These are phyloP conservation scores for Melipona quadrifasciata DNA, from an alignment of 1,140 invertebrate genomes.

Conservation along the genomic window DNA sequence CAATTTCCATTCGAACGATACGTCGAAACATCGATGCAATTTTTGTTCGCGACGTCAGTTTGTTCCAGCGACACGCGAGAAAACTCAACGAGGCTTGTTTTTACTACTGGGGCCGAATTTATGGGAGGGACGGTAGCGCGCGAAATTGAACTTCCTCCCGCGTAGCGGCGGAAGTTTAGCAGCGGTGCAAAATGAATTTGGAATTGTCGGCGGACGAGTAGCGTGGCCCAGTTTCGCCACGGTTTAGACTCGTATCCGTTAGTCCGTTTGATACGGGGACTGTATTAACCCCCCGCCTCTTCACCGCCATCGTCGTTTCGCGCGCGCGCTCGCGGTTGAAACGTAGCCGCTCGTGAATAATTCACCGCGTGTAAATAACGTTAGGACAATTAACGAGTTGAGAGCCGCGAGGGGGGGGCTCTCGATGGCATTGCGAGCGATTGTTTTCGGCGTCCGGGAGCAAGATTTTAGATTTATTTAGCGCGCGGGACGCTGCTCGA, in stretches of 20 bases:
- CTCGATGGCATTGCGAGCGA: background rate
- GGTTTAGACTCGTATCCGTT: background rate
- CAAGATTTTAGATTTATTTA: background rate
- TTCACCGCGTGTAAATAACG: background rate
- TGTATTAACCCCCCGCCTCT: background rate
- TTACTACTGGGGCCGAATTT: background rate
- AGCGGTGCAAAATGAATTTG: conserved; percentile 47
- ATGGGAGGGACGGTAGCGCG: background rate
- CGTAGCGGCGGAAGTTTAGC: conserved; percentile 24
- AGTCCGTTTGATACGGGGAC: background rate
- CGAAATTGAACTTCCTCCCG: conserved; percentile 5
- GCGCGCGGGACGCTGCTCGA: background rate
- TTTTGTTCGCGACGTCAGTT: too few species aligned
- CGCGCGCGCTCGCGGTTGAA: background rate
- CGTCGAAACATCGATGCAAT: too few species aligned
- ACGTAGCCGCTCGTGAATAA: conserved; percentile 3
- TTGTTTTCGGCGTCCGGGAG: too few species aligned
- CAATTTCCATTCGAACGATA: too few species aligned
- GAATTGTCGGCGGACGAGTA: conserved; percentile 43
- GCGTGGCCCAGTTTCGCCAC: conserved; percentile 13
- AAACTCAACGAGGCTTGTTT: background rate
- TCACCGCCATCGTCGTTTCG: background rate
- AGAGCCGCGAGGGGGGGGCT: too few species aligned
- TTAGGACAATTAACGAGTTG: conserved; percentile 13
- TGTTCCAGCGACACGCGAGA: background rate